These are phyloP conservation scores for Spheniscus humboldti DNA, from an alignment of 2,797 vertebrate genomes.

Conservation along the genomic window DNA sequence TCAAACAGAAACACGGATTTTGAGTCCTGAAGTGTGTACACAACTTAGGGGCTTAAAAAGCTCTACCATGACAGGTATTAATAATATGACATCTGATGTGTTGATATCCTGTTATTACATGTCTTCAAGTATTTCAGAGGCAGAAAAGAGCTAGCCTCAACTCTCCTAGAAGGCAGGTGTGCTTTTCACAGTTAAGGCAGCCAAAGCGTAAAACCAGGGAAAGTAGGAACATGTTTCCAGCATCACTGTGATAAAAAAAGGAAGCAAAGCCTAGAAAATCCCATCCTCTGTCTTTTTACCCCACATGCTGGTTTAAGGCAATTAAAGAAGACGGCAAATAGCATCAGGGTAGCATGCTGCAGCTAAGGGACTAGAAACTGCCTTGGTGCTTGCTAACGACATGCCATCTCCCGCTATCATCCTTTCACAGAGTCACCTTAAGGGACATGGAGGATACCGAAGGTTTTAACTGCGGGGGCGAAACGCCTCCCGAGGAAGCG, in stretches of 20 bases:
- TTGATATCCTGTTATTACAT: not conserved
- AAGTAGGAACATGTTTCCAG: accelerated
- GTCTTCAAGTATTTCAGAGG: not conserved
- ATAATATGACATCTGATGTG: not conserved
- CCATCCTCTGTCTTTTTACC: not conserved
- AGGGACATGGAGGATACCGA: accelerated
- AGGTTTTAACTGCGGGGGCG: not conserved
- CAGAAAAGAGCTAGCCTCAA: not conserved
- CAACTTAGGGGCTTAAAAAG: not conserved
- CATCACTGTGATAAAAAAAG: not conserved
- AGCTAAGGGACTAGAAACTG: not conserved
- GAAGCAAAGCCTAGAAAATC: not conserved
- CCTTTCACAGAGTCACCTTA: not conserved
- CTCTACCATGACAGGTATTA: not conserved
- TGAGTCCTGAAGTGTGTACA: not conserved
- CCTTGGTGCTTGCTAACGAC: accelerated
- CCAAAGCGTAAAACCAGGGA: not conserved
- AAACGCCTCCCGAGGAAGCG: too few species aligned
- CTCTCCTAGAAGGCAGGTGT: not conserved
- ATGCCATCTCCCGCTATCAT: accelerated
- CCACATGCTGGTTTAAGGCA: accelerated
- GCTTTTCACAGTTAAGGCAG: not conserved
- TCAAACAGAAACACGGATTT: not conserved
- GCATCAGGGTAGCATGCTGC: not conserved
- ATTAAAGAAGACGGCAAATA: not conserved